Evolutionary conservation across 2,113 vertebrate genomes (phyloP).

Genomic region (Ifrita kowaldi): DNA sequence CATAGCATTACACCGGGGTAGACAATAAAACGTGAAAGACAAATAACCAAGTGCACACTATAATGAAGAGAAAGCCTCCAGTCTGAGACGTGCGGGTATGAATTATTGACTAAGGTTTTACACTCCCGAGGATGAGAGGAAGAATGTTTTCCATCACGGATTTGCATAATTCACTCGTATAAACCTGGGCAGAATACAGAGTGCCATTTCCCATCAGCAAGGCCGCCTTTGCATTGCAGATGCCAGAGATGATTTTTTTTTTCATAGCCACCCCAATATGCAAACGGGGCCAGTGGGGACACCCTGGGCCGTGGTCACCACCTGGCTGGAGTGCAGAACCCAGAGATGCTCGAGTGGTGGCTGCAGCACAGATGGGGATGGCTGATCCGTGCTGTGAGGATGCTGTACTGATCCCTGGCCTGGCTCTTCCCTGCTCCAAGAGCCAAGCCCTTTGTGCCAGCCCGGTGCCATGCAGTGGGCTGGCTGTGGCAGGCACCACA

Average conservation of each 20-base stretch:
- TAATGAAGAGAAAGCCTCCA: slow-evolving; percentile 80
- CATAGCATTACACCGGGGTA: slow-evolving; percentile 71
- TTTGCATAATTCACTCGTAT: slow-evolving; percentile 81
- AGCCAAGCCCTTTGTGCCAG: not conserved
- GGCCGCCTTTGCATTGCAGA: slow-evolving; percentile 46
- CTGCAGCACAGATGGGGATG: not conserved
- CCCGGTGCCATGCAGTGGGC: not conserved
- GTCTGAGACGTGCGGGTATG: slow-evolving; percentile 73
- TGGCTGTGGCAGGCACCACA: not conserved
- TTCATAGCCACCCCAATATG: not conserved
- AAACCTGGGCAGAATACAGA: slow-evolving; percentile 79
- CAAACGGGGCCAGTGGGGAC: fast-evolving
- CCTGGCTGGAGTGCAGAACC: not conserved
- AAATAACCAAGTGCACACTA: slow-evolving; percentile 73
- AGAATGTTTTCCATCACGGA: slow-evolving; percentile 80
- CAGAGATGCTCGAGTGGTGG: not conserved
- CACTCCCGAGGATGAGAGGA: slow-evolving; percentile 77
- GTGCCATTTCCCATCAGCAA: slow-evolving; percentile 52
- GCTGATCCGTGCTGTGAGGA: not conserved
- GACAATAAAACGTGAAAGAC: slow-evolving; percentile 77
- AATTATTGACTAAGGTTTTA: slow-evolving; percentile 84
- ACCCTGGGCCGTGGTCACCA: fast-evolving
- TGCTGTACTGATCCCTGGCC: not conserved
- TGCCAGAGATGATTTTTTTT: not conserved
- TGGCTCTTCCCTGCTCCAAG: not conserved